Percentiles rank a stretch among this genome's conserved stretches.
phyloP scores from a whole-genome alignment of 2,113 vertebrate species.

The Narcine bancroftii region DNA sequence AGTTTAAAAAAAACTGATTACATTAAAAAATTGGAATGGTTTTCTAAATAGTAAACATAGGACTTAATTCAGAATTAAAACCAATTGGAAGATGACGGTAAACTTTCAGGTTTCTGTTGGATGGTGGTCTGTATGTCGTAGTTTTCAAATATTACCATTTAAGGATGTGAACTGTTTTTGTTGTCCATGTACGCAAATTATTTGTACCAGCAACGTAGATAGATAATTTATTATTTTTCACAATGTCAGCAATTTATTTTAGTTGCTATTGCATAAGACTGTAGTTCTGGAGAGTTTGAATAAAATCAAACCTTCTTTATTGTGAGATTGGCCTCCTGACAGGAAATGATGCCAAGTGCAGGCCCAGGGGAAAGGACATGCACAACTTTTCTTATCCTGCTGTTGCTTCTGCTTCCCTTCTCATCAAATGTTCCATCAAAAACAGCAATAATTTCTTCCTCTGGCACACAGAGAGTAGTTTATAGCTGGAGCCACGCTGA shows the following conservation, averaged over 20 bases:
- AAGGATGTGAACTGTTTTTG: neutral
- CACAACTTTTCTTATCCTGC: neutral
- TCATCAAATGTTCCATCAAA: constrained; percentile 3
- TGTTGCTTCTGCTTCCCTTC: neutral
- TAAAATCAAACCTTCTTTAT: neutral
- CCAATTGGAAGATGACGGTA: neutral
- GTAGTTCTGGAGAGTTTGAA: constrained; percentile 7
- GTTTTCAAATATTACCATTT: neutral
- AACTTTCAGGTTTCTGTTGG: neutral
- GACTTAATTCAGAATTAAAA: neutral
- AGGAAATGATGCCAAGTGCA: constrained; percentile 29
- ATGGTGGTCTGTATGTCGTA: neutral
- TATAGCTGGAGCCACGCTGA: constrained; percentile 6
- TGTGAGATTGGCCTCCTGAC: neutral
- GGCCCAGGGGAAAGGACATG: neutral
- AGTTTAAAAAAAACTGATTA: neutral
- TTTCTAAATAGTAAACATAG: neutral
- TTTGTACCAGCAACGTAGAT: neutral
- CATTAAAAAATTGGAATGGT: neutral
- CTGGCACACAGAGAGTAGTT: neutral
- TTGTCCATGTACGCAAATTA: neutral
- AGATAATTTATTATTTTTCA: neutral
- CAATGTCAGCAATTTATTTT: neutral
- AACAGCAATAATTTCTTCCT: constrained; percentile 15
- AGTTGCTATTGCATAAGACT: constrained; percentile 11